Base-by-base conservation (phyloP, 2,888 invertebrate species). In the Hermaeophaga mercurialis region DNA sequence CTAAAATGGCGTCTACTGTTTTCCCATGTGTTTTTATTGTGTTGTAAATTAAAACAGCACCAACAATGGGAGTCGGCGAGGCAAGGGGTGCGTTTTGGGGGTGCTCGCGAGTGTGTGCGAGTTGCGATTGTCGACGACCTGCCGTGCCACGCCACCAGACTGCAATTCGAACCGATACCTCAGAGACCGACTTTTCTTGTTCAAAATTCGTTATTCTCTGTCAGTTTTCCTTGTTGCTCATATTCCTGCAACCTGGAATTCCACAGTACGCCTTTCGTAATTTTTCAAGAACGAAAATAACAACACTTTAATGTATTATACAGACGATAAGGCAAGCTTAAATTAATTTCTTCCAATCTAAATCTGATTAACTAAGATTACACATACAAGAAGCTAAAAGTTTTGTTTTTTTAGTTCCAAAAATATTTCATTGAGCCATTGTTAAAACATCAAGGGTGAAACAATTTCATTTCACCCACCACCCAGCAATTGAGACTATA, bases 21-120 rank as follows among this genome's bases (percentile, higher is more conserved):
- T 77, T 78, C 78, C 78, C 78, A 78, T 78, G 78, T 78, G 78
- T 78, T 78, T 78, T 78, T 78, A 78, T 78, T 78, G 77, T 78
- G 75, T 76, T 77, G 77, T 75, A 78, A 78, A 78, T 78, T 78
- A 78, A 78, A 78, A 78, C 75, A 75, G 74, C 72, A 71, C 54
- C 63, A 65, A 78, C 78, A 78, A 78, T 75, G 73, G 71, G 69
- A 68, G 73, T 74, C 73, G 73, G 74, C 70, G 73, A 68, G 69
- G 69, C 69, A 66, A 72, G 69, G 68, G 70, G 69, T 34, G 47
- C 33, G 26, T 44, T 43, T 48, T 71, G 69, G 73, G 70, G 69
- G 70, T 71, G 69, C 70, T 67, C 67, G 67, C 68, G 70, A 66
- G 73, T 72, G 73, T 74, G 73, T 74, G 75, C 73, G 71, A 70